Evolutionary conservation across 2,113 vertebrate genomes (phyloP).

Genomic region (Alexandromys fortis): DNA sequence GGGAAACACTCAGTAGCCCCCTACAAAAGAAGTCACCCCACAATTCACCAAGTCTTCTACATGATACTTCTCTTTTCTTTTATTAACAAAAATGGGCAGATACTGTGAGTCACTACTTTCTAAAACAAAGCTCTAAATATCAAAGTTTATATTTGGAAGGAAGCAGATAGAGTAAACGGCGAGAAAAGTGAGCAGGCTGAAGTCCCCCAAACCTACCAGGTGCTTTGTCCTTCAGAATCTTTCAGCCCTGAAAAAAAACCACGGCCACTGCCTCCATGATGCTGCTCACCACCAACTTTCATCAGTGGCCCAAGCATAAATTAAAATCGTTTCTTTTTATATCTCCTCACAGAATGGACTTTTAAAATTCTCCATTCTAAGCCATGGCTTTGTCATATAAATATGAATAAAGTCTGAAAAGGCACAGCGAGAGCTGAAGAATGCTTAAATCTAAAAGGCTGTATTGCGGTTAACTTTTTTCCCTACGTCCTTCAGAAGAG

Average conservation of each 20-base stretch:
- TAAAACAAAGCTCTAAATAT: neutral
- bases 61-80: neutral
- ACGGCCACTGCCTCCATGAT: rapidly evolving
- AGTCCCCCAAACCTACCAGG: rapidly evolving
- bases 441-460: neutral
- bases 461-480: neutral
- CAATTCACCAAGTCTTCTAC: too few relatives aligned
- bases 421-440: neutral
- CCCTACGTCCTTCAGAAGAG: neutral
- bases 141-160: neutral
- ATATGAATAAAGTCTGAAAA: neutral
- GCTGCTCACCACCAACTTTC: neutral
- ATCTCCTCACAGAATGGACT: neutral
- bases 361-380: neutral
- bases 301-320: neutral
- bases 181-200: neutral
- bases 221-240: neutral
- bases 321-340: neutral
- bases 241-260: too few relatives aligned
- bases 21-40: neutral
- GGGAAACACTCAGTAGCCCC: neutral
- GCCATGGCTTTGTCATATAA: neutral
- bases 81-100: neutral
- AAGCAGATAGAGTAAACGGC: neutral
- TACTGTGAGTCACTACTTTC: neutral